Evolutionary conservation across 2,797 vertebrate genomes (phyloP).

Genomic region (Adelosebastes latens): DNA sequence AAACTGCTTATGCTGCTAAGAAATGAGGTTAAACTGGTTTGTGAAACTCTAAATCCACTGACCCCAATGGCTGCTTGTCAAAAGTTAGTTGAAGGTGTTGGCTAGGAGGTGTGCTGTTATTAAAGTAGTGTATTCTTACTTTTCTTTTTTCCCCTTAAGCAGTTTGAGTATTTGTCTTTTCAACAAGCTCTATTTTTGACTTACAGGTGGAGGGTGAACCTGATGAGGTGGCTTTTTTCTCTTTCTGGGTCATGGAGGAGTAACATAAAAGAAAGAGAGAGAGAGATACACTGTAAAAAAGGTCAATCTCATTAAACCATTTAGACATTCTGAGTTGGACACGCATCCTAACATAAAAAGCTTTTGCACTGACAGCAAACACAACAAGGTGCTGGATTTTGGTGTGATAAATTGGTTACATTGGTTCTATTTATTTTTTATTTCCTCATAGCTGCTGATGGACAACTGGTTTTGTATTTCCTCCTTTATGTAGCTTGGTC

Average conservation of each 20-base stretch:
- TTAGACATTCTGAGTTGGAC: background rate
- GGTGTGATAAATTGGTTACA: background rate
- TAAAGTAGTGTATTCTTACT: conserved; percentile 4
- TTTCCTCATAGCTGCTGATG: background rate
- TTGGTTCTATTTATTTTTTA: background rate
- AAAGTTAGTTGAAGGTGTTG: conserved; percentile 19
- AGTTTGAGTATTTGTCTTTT: conserved; percentile 52
- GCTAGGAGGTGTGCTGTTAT: background rate
- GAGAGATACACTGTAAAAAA: conserved; percentile 22
- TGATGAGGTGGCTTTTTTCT: conserved; percentile 66
- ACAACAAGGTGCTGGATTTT: background rate
- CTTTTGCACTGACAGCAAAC: background rate
- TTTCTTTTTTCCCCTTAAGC: conserved; percentile 5
- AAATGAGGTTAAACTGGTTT: conserved; percentile 29
- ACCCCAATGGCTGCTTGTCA: background rate
- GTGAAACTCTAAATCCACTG: conserved; percentile 27
- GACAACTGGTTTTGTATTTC: background rate
- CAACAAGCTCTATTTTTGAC: conserved; percentile 46
- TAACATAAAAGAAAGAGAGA: conserved; percentile 18
- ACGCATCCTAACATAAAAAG: background rate
- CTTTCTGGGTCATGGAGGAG: conserved; percentile 62
- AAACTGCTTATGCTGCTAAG: background rate
- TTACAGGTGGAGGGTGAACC: conserved; percentile 53
- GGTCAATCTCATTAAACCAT: conserved; percentile 33
- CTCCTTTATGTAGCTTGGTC: background rate